Evolutionary conservation across 1,140 invertebrate species (phyloP).

Genomic region (Lepidurus packardi): DNA sequence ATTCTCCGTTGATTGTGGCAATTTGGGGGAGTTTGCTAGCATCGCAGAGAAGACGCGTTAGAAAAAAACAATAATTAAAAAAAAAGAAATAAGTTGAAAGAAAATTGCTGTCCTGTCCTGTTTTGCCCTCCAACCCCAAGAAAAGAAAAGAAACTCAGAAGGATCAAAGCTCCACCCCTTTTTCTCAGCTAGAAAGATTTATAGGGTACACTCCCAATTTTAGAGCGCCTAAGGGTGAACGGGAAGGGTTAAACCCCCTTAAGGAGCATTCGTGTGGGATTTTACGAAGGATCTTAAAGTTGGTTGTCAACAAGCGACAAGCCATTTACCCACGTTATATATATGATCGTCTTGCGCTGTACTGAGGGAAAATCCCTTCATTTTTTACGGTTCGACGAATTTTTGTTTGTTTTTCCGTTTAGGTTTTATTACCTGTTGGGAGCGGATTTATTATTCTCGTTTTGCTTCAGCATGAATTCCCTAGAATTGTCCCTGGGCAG

Average conservation of each 20-base stretch:
- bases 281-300: neutral
- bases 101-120: neutral
- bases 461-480: slow-evolving; percentile 67
- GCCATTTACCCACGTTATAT: neutral
- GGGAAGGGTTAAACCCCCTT: no score
- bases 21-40: slow-evolving; percentile 27
- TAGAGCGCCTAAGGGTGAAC: no score
- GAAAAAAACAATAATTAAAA: neutral
- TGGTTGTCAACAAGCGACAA: neutral
- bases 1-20: slow-evolving; percentile 45
- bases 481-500: slow-evolving; percentile 84
- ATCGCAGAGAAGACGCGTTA: neutral
- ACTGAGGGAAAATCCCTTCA: neutral
- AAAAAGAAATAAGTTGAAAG: neutral
- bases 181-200: no score
- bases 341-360: neutral
- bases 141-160: no score
- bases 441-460: neutral
- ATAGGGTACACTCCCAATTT: no score
- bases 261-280: neutral
- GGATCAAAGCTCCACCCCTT: no score
- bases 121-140: no score
- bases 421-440: slow-evolving; percentile 29
- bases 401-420: neutral
- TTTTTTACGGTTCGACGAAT: neutral